Evolutionary conservation across 2,888 invertebrate genomes (phyloP).

Genomic region (Dasysyrphus albostriatus): DNA sequence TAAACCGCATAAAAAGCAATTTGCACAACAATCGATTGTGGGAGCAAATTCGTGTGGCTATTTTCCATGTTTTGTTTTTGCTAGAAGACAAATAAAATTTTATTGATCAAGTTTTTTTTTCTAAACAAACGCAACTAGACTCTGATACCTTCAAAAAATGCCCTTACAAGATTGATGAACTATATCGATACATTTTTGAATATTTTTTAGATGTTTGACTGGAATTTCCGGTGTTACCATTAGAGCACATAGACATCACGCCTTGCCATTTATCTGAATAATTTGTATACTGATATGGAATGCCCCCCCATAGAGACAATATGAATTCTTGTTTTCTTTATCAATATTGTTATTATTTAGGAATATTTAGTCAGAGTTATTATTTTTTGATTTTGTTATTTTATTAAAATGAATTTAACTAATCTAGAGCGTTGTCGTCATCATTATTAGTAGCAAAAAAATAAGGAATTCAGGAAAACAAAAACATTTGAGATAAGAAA

Average conservation of each 20-base stretch:
- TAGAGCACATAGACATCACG: background rate
- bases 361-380: background rate
- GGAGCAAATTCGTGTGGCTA: constrained; percentile 12
- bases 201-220: constrained; percentile 33
- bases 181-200: constrained; percentile 2
- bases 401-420: background rate
- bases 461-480: constrained; percentile 38
- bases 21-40: constrained; percentile 17
- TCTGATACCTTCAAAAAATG: no score
- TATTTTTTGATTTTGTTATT: background rate
- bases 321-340: background rate
- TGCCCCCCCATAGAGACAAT: background rate
- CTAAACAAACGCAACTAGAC: constrained; percentile 13
- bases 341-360: background rate
- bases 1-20: constrained; percentile 17
- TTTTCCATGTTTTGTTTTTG: background rate
- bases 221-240: constrained; percentile 63
- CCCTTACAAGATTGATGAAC: constrained; percentile 55
- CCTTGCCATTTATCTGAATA: background rate
- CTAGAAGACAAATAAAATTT: background rate
- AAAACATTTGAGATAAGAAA: constrained; percentile 55
- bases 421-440: background rate
- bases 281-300: background rate
- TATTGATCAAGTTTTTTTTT: constrained; percentile 36
- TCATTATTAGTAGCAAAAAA: constrained; percentile 10